A percentile compares a stretch with the other conserved stretches of the same genome.
These are phyloP conservation scores for Cantharis rustica DNA, from an alignment of 2,888 invertebrate genomes.

Conservation along the genomic window DNA sequence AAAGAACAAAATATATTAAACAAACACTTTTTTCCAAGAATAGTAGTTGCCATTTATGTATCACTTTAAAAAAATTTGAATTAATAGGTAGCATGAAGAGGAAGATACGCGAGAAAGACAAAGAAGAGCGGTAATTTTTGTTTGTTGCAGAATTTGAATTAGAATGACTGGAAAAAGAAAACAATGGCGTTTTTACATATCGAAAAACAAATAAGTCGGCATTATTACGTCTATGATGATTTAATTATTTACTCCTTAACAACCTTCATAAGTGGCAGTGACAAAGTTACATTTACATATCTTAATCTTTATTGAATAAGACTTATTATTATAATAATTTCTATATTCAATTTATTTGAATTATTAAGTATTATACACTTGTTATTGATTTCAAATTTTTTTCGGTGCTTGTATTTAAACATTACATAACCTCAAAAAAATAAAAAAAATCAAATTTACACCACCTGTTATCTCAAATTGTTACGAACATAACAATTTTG, in stretches of 20 bases:
- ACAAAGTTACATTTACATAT: slow-evolving; percentile 12
- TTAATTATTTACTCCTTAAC: slow-evolving; percentile 13
- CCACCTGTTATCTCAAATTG: not conserved
- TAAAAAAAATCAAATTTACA: too few relatives aligned
- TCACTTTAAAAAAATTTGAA: slow-evolving; percentile 7
- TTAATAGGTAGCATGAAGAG: slow-evolving; percentile 4
- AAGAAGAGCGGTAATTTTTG: not conserved
- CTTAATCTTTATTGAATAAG: slow-evolving; percentile 4
- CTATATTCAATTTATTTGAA: not conserved
- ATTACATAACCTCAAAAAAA: too few relatives aligned
- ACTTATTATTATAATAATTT: slow-evolving; percentile 1
- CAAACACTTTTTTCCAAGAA: slow-evolving; percentile 15
- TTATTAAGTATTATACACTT: not conserved
- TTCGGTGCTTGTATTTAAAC: not conserved
- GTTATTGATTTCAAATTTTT: not conserved
- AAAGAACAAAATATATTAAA: slow-evolving; percentile 15
- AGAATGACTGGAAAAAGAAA: not conserved
- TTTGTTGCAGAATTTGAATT: not conserved
- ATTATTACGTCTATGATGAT: not conserved
- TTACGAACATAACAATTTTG: not conserved
- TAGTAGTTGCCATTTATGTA: slow-evolving; percentile 17
- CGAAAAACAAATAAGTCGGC: not conserved
- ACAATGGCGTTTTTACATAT: not conserved
- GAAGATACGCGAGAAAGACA: not conserved
- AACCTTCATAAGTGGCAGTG: slow-evolving; percentile 11